These are phyloP conservation scores for Pseudococcus longispinus DNA, from an alignment of 2,888 invertebrate genomes.

Conservation along the genomic window DNA sequence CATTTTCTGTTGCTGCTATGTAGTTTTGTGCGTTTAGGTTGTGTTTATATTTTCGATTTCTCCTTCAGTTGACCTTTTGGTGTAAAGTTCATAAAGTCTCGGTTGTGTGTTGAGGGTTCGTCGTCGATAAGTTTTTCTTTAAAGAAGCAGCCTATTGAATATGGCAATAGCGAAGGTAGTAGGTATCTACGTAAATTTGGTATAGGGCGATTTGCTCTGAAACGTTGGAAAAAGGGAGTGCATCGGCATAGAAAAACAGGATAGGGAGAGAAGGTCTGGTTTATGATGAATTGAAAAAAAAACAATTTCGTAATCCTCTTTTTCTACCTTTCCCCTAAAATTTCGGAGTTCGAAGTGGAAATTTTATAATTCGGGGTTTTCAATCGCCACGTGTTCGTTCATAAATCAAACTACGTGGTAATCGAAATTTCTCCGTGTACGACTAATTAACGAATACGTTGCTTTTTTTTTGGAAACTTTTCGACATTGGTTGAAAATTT, in stretches of 20 bases:
- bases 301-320: not conserved
- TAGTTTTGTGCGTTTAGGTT: not conserved
- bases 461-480: not conserved
- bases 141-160: not conserved
- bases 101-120: not conserved
- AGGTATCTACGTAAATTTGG: not conserved
- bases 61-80: constrained; percentile 18
- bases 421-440: not conserved
- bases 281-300: not conserved
- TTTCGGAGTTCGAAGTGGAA: not conserved
- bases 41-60: constrained; percentile 22
- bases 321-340: not conserved
- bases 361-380: not conserved
- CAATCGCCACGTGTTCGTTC: not conserved
- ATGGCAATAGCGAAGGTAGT: not conserved
- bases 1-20: not conserved
- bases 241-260: not conserved
- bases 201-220: not conserved
- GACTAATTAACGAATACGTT: not conserved
- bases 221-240: not conserved
- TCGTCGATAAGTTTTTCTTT: not conserved
- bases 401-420: not conserved
- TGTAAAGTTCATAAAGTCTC: constrained; percentile 4
- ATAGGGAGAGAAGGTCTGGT: too few species aligned
- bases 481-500: not conserved